Percentiles rank a stretch among this genome's conserved stretches.
These are phyloP conservation scores for Oenanthe oenanthe DNA, from an alignment of 2,113 vertebrate species.

Conservation along the genomic window DNA sequence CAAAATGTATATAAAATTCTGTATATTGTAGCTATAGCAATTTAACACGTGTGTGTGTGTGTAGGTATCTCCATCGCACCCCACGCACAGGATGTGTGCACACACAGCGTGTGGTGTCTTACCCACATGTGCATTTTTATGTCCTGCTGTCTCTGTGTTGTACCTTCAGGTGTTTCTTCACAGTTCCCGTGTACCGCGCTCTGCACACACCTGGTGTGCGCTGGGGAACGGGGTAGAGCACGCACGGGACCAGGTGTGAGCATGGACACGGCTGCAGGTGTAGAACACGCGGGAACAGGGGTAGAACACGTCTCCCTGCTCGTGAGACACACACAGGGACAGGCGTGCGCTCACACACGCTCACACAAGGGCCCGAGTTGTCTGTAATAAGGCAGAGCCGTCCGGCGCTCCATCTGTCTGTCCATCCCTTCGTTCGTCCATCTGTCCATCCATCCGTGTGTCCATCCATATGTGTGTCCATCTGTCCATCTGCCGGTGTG, in stretches of 20 bases:
- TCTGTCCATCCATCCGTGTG: too few species aligned
- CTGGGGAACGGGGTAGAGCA: not conserved
- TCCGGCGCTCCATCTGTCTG: not conserved
- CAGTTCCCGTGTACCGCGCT: not conserved
- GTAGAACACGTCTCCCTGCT: too few species aligned
- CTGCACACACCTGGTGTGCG: too few species aligned
- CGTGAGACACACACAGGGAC: not conserved
- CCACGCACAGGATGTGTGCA: not conserved
- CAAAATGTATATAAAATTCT: not conserved
- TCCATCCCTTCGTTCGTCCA: not conserved
- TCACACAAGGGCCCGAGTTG: not conserved
- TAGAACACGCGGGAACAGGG: not conserved
- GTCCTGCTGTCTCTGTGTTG: not conserved
- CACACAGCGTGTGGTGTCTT: not conserved
- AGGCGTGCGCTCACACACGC: too few species aligned
- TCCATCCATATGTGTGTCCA: too few species aligned
- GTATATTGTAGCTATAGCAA: not conserved
- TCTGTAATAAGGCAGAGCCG: not conserved
- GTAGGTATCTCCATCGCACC: too few species aligned
- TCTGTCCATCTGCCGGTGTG: too few species aligned
- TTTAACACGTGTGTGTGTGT: not conserved
- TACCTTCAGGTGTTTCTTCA: not conserved
- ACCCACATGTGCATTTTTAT: not conserved
- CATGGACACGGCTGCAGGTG: not conserved
- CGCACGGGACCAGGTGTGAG: not conserved